Evolutionary conservation across 2,113 vertebrate genomes (phyloP).

Genomic region (Bufo bufo): DNA sequence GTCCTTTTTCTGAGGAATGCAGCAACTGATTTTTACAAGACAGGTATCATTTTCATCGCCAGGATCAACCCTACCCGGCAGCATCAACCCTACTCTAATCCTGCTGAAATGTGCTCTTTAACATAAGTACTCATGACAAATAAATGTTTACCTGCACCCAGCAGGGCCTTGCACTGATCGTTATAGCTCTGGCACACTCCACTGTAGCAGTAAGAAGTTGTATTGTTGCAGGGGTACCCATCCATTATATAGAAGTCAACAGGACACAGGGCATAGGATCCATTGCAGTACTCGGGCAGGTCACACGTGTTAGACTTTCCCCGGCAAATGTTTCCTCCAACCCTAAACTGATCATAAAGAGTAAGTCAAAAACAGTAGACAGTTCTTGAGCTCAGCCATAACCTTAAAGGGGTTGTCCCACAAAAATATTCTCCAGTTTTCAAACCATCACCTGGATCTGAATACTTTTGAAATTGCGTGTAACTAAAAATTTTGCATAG

Average conservation of each 20-base stretch:
- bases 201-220: slow-evolving; percentile 80
- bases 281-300: slow-evolving; percentile 84
- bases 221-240: slow-evolving; percentile 73
- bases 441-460: too few relatives aligned
- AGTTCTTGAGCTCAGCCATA: not conserved
- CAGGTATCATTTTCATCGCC: too few relatives aligned
- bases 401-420: too few relatives aligned
- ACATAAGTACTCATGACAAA: not conserved
- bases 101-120: not conserved
- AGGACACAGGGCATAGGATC: slow-evolving; percentile 75
- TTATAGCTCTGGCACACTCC: slow-evolving; percentile 85
- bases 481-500: too few relatives aligned
- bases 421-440: too few relatives aligned
- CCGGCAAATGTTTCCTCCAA: slow-evolving; percentile 78
- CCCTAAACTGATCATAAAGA: slow-evolving; percentile 71
- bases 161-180: slow-evolving; percentile 79
- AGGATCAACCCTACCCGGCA: too few relatives aligned
- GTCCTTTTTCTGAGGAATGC: too few relatives aligned
- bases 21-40: too few relatives aligned
- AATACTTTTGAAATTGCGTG: too few relatives aligned
- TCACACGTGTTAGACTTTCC: slow-evolving; percentile 73
- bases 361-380: not conserved
- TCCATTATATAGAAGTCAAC: slow-evolving; percentile 80
- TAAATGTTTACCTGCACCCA: slow-evolving; percentile 74
- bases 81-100: too few relatives aligned